Evolutionary conservation across 2,113 vertebrate species (phyloP), one percentile per base, ranked within the genome.

Genomic region (Istiophorus platypterus): DNA sequence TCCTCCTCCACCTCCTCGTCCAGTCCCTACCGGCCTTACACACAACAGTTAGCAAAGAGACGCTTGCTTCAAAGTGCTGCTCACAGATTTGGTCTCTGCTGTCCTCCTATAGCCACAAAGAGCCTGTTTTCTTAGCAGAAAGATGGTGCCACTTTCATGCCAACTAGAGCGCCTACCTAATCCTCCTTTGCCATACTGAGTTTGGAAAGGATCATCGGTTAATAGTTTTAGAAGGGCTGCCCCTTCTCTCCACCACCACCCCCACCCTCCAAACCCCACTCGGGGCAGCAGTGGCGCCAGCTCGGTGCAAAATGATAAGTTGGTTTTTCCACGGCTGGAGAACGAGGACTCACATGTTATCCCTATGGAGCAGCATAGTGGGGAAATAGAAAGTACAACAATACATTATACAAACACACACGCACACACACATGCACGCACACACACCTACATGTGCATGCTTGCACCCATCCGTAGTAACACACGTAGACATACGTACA

Each of bases 331-430:
- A 94, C 87, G 78, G 93, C 95, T 92, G 92, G 86, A 94, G 93
- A 95, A 88, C 82, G 90, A 92, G 94, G 92, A 97, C 97, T 97
- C 97, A 98, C 97, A 96, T 97, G 97, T 96, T 95, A 95, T 97
- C 97, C 97, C 97, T 97, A 95, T 85, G 88, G 93, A 95, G 96
- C 95, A 93, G 96, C 94, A 93, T 95, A 96, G 95, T 94, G 95
- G 96, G 96, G 95, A 96, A 96, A 96, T 95, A 96, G 93, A 96
- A 94, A 96, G 93, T 92, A 94, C 92, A 96, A 96, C 95, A 96
- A 92, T 93, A 90, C 86, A 92, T 94, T 95, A 95, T 91, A 95
- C 90, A 93, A 69, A 90, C 94, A 93, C 59, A 88, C 91, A 73
- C 92, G 80, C 91, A 62, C 69, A 37, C 78, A 54, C 79, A 27